phyloP scores from a whole-genome alignment of 2,113 vertebrate species.

The Apodemus sylvaticus region DNA sequence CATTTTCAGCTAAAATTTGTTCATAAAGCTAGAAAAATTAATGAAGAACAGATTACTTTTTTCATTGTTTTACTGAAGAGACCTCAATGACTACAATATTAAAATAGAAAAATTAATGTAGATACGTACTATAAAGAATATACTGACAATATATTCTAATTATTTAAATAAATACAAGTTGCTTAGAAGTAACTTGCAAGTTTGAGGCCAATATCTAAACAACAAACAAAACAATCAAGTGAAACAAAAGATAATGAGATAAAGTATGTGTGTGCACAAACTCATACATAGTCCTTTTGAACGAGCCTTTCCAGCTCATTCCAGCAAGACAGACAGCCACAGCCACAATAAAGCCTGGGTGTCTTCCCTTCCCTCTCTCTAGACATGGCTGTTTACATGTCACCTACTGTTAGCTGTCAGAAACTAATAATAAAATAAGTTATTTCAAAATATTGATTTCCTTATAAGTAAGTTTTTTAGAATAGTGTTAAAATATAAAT shows the following conservation, averaged over 20 bases:
- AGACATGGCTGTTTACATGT: not conserved
- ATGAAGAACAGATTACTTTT: conserved; percentile 64
- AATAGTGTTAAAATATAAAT: conserved; percentile 6
- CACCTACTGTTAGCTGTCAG: not conserved
- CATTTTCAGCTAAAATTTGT: conserved; percentile 97
- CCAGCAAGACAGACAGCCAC: not conserved
- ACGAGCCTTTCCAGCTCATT: not conserved
- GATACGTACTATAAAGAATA: not conserved
- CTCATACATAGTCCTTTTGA: not conserved
- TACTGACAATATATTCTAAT: conserved; percentile 43
- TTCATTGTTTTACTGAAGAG: not conserved
- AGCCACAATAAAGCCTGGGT: not conserved
- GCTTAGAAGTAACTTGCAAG: not conserved
- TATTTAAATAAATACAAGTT: not conserved
- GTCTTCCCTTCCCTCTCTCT: not conserved
- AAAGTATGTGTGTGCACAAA: not conserved
- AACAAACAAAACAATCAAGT: not conserved
- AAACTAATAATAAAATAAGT: conserved; percentile 25
- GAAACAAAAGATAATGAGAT: not conserved
- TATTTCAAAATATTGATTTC: conserved; percentile 27
- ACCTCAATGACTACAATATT: conserved; percentile 5
- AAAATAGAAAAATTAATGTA: conserved; percentile 37
- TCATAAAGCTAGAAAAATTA: conserved; percentile 93
- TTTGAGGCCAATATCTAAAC: not conserved
- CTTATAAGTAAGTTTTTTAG: not conserved